Conservation (phyloP, 1,140 invertebrate genomes). For the Anastatus disparis region DNA sequence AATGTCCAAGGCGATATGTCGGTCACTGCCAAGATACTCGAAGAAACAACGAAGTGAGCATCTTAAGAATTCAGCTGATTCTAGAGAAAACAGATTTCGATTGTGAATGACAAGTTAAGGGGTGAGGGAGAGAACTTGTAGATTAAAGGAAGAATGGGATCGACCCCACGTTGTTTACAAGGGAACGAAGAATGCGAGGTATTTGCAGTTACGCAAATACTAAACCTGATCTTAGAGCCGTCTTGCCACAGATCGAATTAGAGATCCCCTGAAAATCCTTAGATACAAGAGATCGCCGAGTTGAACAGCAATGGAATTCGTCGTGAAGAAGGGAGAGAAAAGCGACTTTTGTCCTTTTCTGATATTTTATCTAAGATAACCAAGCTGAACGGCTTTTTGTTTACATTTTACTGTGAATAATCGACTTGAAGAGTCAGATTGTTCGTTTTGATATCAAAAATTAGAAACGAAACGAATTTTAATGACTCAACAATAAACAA, state of each 20-base stretch:
- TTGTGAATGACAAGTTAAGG: slow-evolving; percentile 58
- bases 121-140: neutral
- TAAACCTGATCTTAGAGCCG: slow-evolving; percentile 47
- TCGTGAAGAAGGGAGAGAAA: neutral
- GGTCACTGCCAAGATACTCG: slow-evolving; percentile 42
- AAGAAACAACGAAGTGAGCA: slow-evolving; percentile 45
- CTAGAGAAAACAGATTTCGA: slow-evolving; percentile 63
- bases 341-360: slow-evolving; percentile 9
- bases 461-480: neutral
- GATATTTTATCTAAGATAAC: neutral
- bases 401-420: neutral
- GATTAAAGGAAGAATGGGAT: slow-evolving; percentile 32
- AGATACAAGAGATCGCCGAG: neutral
- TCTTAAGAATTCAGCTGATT: slow-evolving; percentile 63
- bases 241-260: slow-evolving; percentile 52
- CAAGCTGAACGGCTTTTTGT: neutral
- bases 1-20: slow-evolving; percentile 20
- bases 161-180: slow-evolving; percentile 46
- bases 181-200: slow-evolving; percentile 56
- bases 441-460: neutral
- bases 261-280: slow-evolving; percentile 42
- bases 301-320: slow-evolving; percentile 17
- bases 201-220: slow-evolving; percentile 61
- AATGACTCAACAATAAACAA: no score
- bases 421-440: neutral